Evolutionary conservation across 1,140 invertebrate genomes (phyloP).

Genomic region (roundworm (Caenorhabditis elegans)): DNA sequence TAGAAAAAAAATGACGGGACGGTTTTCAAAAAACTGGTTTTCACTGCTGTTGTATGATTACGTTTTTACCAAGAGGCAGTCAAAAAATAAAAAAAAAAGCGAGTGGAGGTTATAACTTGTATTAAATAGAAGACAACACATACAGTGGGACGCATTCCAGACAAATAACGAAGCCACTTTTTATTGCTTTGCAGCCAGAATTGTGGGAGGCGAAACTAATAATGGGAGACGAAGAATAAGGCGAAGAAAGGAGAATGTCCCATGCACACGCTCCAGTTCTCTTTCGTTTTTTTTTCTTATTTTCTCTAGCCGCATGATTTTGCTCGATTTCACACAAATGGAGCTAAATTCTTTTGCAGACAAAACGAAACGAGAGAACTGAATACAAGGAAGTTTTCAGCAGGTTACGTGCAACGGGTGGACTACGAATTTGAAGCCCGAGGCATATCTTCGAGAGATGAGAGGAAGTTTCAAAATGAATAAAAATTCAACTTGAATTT

Average conservation of each 20-base stretch:
- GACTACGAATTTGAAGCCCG: neutral
- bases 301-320: too few species aligned
- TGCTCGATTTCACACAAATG: conserved; percentile 2
- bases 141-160: conserved; percentile 27
- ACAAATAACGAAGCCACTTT: conserved; percentile 31
- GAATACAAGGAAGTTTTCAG: neutral
- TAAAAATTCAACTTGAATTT: too few species aligned
- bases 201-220: conserved; percentile 30
- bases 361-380: neutral
- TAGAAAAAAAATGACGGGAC: neutral
- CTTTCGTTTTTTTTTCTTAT: neutral
- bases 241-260: neutral
- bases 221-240: neutral
- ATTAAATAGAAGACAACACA: conserved; percentile 3
- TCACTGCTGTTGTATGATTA: neutral
- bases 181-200: conserved; percentile 21
- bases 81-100: neutral
- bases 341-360: conserved; percentile 2
- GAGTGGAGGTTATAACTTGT: neutral
- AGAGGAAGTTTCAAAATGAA: too few species aligned
- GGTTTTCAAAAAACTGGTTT: neutral
- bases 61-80: neutral
- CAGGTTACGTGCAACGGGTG: neutral
- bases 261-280: neutral
- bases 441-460: neutral